Evolutionary conservation across 2,888 invertebrate genomes (phyloP), one percentile per base, ranked within the genome.

Genomic region (Drosophila testacea): DNA sequence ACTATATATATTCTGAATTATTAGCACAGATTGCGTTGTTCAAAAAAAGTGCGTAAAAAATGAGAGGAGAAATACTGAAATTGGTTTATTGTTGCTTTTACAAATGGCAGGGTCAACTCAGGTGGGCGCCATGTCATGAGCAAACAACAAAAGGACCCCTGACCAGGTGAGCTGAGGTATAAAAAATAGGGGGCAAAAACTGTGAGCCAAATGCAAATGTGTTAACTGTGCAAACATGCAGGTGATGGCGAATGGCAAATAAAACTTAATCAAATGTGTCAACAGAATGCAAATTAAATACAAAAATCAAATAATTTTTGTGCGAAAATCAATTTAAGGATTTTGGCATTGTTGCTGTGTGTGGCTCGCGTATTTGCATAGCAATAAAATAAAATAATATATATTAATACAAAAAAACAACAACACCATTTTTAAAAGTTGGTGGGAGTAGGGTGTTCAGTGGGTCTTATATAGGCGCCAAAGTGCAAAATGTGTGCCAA

Each of bases 251-350:
- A 69, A 81, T 73, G 69, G 78, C 83, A 88, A 84, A 84, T 83
- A 88, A 84, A 84, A 85, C 88, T 83, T 84, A 86, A 88, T 84
- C 74, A 84, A 88, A 88, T 83, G 69, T 86, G 83, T 88, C 88
- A 84, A 83, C 86, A 85, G 76, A 69, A 81, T 63, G 73, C 81
- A 83, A 81, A 77, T 79, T 79, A 79, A 79, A 81, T 77, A 62
- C 79, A 80, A 85, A 83, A 83, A 80, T 83, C 73, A 73, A 86
- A 81, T 88, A 81, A 83, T 78, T 83, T 79, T 70, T 88, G 69
- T 83, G 81, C 81, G 71, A 73, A 86, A 84, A 88, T 88, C 83
- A 86, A 88, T 88, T 88, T 88, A 72, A 88, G 83, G 83, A 77
- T 73, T 87, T 74, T 61, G 22, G 36, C 13, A 62, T 46, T 48